phyloP scores from a whole-genome alignment of 2,113 vertebrate species.

The Limnothrissa miodon region DNA sequence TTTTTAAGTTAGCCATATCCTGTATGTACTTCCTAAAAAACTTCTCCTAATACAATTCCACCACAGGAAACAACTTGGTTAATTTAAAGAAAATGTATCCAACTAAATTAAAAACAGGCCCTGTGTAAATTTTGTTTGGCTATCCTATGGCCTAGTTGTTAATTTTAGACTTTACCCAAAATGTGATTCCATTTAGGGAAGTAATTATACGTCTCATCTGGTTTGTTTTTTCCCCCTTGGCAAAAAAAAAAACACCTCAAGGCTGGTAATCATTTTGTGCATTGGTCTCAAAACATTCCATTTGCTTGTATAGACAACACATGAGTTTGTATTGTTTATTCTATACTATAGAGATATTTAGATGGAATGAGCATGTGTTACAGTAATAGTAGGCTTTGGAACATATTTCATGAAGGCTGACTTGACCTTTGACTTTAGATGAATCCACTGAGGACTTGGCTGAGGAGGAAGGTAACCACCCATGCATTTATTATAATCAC shows the following conservation, averaged over 20 bases:
- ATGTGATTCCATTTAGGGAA: neutral
- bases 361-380: neutral
- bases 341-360: neutral
- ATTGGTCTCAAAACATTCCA: neutral
- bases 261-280: neutral
- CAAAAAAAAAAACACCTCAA: neutral
- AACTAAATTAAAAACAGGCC: neutral
- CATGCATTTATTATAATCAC: neutral
- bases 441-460: constrained; percentile 38
- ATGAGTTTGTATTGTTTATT: neutral
- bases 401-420: neutral
- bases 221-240: constrained; percentile 1
- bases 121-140: neutral
- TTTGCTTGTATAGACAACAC: neutral
- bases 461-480: constrained; percentile 47
- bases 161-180: neutral
- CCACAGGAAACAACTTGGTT: neutral
- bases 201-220: neutral
- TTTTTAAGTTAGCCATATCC: too few species aligned
- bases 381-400: neutral
- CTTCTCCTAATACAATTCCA: neutral
- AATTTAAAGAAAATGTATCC: neutral
- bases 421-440: constrained; percentile 41
- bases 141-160: neutral
- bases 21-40: neutral